Evolutionary conservation across 2,797 vertebrate species (phyloP), one percentile per base, ranked within the genome.

Genomic region (Coendou prehensilis): DNA sequence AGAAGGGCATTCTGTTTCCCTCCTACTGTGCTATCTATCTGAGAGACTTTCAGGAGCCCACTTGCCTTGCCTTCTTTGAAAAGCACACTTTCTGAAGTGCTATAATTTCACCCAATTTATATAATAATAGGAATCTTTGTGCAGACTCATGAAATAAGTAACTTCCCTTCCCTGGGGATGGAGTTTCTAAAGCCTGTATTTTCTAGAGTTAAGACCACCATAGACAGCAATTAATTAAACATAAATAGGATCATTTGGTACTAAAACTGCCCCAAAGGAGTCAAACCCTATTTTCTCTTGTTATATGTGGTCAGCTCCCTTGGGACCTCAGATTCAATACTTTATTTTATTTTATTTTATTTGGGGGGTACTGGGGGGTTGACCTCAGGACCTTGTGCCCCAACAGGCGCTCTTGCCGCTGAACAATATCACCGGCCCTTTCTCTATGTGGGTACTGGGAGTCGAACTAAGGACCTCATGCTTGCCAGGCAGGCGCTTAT

Each of bases 21-120:
- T 94, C 97, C 96, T 95, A 96, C 94, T 85, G 88, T 92, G 96
- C 97, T 97, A 97, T 97, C 97, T 97, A 37, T 95, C 78, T 76
- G 37, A 96, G 93, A 93, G 96, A 98, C 85, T 97, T 97, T 89
- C 86, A 92, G 96, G 96, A 98, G 97, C 94, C 96, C 83, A 47
- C 83, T 96, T 88, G 87, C 73, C 89, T 94, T 91, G 95, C 56
- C 37, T 28, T 91, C 79, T 96, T 94, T 95, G 93, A 87, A 95
- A 95, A 81, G 33, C 73, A 89, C 33, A 73, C 85, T 96, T 79
- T 97, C 82, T 93, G 30, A 97, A 97, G 94, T 92, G 82, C 90
- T 96, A 80, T 61, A 93, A 89, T 96, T 95, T 96, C 78, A 96
- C 85, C 69, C 90, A 92, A 89, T 96, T 97, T 87, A 87, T 90